Base-by-base conservation (phyloP, 2,797 vertebrate genomes). In the Ciconia nigra region DNA sequence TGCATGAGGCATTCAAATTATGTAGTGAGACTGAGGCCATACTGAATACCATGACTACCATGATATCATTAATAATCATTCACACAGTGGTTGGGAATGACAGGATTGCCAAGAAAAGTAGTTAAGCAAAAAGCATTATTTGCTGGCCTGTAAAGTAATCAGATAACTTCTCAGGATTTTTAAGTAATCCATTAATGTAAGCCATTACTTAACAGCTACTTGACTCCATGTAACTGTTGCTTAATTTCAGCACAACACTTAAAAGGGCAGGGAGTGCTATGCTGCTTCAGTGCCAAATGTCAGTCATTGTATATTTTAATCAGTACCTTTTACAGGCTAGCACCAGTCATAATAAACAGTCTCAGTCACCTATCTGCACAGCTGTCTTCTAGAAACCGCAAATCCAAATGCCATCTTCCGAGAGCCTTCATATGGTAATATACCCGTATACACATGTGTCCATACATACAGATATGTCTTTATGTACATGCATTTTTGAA, bases 111-210 rank as follows among this genome's bases (percentile, higher is more conserved):
- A 95, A 80, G 93, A 81, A 91, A 96, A 93, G 81, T 39, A 89
- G 59, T 52, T 80, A 90, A 62, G 37, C 74, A 94, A 93, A 96
- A 90, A 95, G 13, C 42, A 82, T 83, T 91, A 91, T 84, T 91
- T 95, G 49, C 87, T 89, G 71, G 31, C 61, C 70, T 90, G 44
- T 72, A 89, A 96, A 72, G 80, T 76, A 95, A 93, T 92, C 59
- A 7, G 90, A 96, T 95, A 92, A 86, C 74, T 96, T 95, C 79
- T 96, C 24, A 25, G 66, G 57, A 80, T 86, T 89, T 94, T 65
- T 57, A 95, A 96, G 82, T 93, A 96, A 96, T 87, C 91, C 46
- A 67, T 84, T 96, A 95, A 88, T 57, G 49, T 83, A 96, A 96
- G 33, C 66, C 39, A 61, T 83, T 96, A 47, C 78, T 93, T 85